Evolutionary conservation across 2,797 vertebrate species (phyloP), one percentile per base, ranked within the genome.

Genomic region (Microhierax caerulescens): DNA sequence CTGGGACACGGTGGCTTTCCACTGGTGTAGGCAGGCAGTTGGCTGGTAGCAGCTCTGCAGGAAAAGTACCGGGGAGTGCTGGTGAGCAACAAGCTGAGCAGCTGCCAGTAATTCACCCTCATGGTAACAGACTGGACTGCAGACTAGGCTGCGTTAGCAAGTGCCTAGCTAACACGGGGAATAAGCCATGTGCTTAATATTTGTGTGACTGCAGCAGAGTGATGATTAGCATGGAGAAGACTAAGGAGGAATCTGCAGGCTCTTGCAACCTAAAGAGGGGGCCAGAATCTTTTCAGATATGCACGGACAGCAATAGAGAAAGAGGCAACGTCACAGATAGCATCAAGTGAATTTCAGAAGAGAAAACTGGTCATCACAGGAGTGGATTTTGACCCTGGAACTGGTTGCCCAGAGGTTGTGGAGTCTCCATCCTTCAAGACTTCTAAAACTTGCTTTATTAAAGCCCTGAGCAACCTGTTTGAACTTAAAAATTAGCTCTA

Each of bases 71-170:
- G 1, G 39, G 41, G 13, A 34, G 22, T 13, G 37, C 76, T 60
- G 64, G 65, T 72, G 39, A 41, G 65, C 78, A 28, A 0, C 21
- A 6, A 2, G 68, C 32, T 48, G 61, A 59, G 57, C 37, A 59
- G 57, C 37, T 45, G 25, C 24, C 25, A 9, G 23, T 50, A n/a
- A 15, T 20, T 23, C 25, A 9, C 3, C 4, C 23, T 54, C 13
- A 7, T 0, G 0, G 3, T 8, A 18, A 11, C 24, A 24, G 39
- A 75, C 34, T 41, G 43, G 32, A 32, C 39, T 15, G 11, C 34
- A 30, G 32, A 1, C 73, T 23, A 68, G 39, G 39, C 54, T 79
- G 67, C 2, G 1, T 34, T 76, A 45, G 27, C 75, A 18, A 11
- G 22, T 2, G 2, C 6, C 2, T 30, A 25, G 47, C 41, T 69